phyloP scores from a whole-genome alignment of 2,888 invertebrate species.

The Himalopsyche tibetana region DNA sequence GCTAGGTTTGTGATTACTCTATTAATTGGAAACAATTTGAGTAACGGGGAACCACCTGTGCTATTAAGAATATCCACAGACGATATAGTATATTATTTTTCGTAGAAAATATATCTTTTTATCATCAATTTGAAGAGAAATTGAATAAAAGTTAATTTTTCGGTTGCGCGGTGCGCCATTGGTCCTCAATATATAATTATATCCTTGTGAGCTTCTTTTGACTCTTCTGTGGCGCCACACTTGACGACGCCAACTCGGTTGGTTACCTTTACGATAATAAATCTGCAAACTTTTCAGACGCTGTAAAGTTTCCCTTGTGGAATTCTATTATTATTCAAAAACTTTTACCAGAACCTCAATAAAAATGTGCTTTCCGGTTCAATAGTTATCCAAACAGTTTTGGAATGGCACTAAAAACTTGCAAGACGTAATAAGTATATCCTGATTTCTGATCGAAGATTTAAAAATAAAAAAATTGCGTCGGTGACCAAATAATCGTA shows the following conservation, averaged over 20 bases:
- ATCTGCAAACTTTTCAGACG: constrained; percentile 34
- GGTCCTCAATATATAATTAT: no score
- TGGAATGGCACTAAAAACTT: constrained; percentile 1
- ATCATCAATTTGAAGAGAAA: no score
- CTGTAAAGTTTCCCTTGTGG: constrained; percentile 20
- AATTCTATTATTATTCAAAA: constrained; percentile 15
- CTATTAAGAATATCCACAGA: no score
- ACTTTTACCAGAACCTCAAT: constrained; percentile 17
- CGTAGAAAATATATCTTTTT: no score
- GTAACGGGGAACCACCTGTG: no score
- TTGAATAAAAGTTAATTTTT: no score
- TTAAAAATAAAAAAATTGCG: no score
- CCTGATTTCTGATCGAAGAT: neutral
- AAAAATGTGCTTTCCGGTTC: constrained; percentile 2
- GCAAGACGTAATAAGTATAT: neutral
- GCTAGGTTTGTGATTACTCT: no score
- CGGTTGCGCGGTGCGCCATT: no score
- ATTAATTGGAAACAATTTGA: no score
- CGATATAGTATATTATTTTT: no score
- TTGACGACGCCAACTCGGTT: constrained; percentile 25
- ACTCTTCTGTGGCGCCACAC: constrained; percentile 14
- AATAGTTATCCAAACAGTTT: neutral
- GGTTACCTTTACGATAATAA: constrained; percentile 42
- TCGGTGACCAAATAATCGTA: no score
- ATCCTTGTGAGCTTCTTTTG: neutral